Evolutionary conservation across 2,888 invertebrate genomes (phyloP).

Genomic region (Oegoconia quadripuncta): DNA sequence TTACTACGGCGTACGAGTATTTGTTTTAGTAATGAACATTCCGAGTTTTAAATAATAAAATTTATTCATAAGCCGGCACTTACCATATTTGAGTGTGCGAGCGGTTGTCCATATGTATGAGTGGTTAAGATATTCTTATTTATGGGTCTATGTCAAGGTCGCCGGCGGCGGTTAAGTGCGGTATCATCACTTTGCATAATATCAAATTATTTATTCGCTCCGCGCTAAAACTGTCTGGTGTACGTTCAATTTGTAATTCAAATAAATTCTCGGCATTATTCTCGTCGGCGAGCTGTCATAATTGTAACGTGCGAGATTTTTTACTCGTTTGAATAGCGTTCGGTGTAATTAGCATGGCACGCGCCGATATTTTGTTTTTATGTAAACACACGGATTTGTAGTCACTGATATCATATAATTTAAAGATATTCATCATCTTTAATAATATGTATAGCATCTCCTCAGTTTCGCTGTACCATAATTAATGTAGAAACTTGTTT

Average conservation of each 20-base stretch:
- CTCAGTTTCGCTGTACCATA: too few species aligned
- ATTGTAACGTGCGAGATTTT: constrained; percentile 64
- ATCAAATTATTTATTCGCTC: constrained; percentile 76
- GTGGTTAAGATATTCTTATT: constrained; percentile 77
- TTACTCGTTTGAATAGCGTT: constrained; percentile 40
- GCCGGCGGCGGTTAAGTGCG: constrained; percentile 46
- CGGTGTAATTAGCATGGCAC: constrained; percentile 17
- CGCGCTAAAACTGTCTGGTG: constrained; percentile 70
- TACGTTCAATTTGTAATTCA: constrained; percentile 74
- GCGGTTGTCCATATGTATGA: constrained; percentile 76
- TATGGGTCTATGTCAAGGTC: constrained; percentile 78
- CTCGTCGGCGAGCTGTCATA: constrained; percentile 53
- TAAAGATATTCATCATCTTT: too few species aligned
- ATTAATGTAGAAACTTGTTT: too few species aligned
- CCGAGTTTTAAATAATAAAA: constrained; percentile 78
- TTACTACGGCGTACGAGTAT: constrained; percentile 74
- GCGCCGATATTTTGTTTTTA: too few species aligned
- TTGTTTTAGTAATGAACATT: constrained; percentile 80
- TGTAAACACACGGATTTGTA: background rate
- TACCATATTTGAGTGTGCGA: constrained; percentile 76
- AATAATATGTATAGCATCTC: too few species aligned
- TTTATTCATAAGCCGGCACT: constrained; percentile 77
- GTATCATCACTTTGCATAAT: constrained; percentile 75
- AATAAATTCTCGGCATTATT: constrained; percentile 67
- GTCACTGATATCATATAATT: background rate